Evolutionary conservation across 2,797 vertebrate species (phyloP), one percentile per base, ranked within the genome.

Genomic region (Molossus molossus): DNA sequence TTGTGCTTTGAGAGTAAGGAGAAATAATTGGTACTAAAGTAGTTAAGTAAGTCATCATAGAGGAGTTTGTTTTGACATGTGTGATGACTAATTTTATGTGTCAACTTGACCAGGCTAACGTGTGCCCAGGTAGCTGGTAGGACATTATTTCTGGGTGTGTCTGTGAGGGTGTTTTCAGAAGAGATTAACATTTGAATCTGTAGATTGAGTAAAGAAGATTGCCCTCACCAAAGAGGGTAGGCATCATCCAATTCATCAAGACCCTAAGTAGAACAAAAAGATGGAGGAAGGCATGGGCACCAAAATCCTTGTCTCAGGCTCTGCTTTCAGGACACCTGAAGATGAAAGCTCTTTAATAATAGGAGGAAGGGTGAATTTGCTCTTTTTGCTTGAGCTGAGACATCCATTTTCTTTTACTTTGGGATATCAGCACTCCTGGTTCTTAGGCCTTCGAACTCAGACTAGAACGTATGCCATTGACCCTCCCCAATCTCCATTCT

Each of bases 61-160:
- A 90, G 18, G 29, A 84, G 1, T 90, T 64, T 90, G 45, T 89
- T 58, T 91, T 94, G 64, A 92, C 87, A 55, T 77, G 11, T 84
- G 45, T 84, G 55, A 67, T 67, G 29, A 29, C 40, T 76, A 75
- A 48, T 84, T 40, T 77, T 94, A 9, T 87, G 50, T 67, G 40
- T 75, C 20, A 75, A 25, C 29, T 65, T 87, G 48, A 75, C 11
- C n/a, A 67, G 25, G 50, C 73, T 40, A 82, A 81, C 10, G 8
- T 48, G 17, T 60, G 25, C 62, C 9, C 14, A 15, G 4, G 18
- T 60, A 67, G 3, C 57, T 75, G 67, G 83, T 82, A 91, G 80
- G 65, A 73, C 27, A 33, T 40, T 62, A 25, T 62, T 67, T 92
- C 89, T 83, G 40, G 55, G 21, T 92, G 45, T 25, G 15, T 60